Percentiles rank a stretch among this genome's conserved stretches.
These are phyloP conservation scores for Eubasilissa splendida DNA, from an alignment of 2,888 invertebrate species.

Conservation along the genomic window DNA sequence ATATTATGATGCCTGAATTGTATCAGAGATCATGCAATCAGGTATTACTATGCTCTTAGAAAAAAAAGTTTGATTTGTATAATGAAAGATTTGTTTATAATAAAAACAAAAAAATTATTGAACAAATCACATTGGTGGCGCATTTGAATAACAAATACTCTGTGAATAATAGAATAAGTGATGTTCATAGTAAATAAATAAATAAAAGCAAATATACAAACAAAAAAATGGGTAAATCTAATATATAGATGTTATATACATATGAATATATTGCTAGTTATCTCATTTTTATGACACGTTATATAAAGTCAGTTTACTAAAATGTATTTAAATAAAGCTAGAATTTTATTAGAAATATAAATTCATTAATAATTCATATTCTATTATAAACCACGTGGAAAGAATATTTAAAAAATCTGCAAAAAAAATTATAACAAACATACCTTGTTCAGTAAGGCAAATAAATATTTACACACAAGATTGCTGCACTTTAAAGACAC, in stretches of 20 bases:
- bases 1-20: no score
- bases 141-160: no score
- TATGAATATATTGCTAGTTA: constrained; percentile 53
- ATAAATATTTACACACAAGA: constrained; percentile 22
- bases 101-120: no score
- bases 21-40: no score
- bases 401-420: background rate
- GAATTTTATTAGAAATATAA: constrained; percentile 45
- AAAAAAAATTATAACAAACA: constrained; percentile 2
- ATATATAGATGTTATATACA: constrained; percentile 57
- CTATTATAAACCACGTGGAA: constrained; percentile 34
- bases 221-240: constrained; percentile 59
- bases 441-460: constrained; percentile 27
- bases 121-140: no score
- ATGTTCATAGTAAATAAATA: constrained; percentile 21
- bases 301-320: constrained; percentile 49
- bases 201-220: constrained; percentile 48
- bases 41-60: no score
- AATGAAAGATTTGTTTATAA: no score
- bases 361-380: constrained; percentile 39
- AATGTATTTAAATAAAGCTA: constrained; percentile 50
- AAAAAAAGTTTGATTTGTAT: no score
- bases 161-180: no score
- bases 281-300: constrained; percentile 49
- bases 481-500: constrained; percentile 16